phyloP scores from a whole-genome alignment of 2,888 invertebrate genomes.

The Elmis aenea region DNA sequence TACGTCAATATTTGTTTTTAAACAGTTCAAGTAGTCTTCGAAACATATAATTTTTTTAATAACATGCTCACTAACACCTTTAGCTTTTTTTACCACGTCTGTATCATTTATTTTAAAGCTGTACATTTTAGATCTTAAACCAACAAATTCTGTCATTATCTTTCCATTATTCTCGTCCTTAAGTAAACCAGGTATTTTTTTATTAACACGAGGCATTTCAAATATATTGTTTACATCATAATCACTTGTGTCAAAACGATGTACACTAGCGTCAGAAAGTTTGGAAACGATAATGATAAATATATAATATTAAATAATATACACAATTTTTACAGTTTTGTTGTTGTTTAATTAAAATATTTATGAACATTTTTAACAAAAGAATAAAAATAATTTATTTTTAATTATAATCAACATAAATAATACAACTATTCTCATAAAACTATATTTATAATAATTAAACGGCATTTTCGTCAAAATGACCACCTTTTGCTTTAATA shows the following conservation, averaged over 20 bases:
- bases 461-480: too few relatives aligned
- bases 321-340: too few relatives aligned
- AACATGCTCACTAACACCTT: slow-evolving; percentile 15
- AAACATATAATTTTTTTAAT: slow-evolving; percentile 17
- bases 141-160: slow-evolving; percentile 33
- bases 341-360: too few relatives aligned
- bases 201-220: slow-evolving; percentile 26
- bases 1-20: slow-evolving; percentile 5
- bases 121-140: slow-evolving; percentile 29
- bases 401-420: too few relatives aligned
- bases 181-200: slow-evolving; percentile 34
- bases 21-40: slow-evolving; percentile 16
- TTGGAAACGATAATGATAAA: too few relatives aligned
- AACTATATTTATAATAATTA: too few relatives aligned
- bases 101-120: slow-evolving; percentile 18
- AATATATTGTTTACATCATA: slow-evolving; percentile 16
- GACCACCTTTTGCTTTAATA: too few relatives aligned
- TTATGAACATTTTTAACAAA: too few relatives aligned
- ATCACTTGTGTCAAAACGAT: slow-evolving; percentile 26
- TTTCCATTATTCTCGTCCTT: slow-evolving; percentile 34
- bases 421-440: too few relatives aligned
- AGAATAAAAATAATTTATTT: too few relatives aligned
- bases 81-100: slow-evolving; percentile 25
- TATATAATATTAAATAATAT: too few relatives aligned
- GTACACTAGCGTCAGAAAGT: too few relatives aligned